Percentiles rank a stretch among this genome's conserved stretches.
phyloP scores from a whole-genome alignment of 2,797 vertebrate species.

The Sphenopsis melanotis region DNA sequence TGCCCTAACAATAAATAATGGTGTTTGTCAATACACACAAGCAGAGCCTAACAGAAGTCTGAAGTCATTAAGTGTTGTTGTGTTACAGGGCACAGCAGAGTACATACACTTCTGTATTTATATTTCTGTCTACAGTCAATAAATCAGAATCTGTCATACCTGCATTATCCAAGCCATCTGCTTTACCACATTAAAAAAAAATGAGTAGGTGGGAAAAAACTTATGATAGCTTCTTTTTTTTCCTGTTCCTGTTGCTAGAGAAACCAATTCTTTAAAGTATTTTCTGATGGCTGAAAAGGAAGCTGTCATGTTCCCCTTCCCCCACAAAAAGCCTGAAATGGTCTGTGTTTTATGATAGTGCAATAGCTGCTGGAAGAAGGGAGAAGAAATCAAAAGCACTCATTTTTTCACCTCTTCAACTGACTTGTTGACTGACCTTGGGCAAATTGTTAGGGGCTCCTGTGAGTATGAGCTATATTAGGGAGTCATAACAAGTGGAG shows the following conservation, averaged over 20 bases:
- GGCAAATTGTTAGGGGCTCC: neutral
- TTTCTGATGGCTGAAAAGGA: constrained; percentile 51
- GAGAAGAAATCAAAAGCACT: constrained; percentile 16
- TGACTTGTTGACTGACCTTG: constrained; percentile 32
- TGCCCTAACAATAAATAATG: constrained; percentile 14
- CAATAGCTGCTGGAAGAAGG: neutral
- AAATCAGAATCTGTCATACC: constrained; percentile 61
- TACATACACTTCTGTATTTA: constrained; percentile 47
- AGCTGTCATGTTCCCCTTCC: constrained; percentile 10
- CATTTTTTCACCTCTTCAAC: constrained; percentile 16
- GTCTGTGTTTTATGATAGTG: neutral
- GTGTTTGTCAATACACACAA: neutral
- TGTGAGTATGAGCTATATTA: neutral
- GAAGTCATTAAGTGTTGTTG: neutral
- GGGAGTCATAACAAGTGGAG: neutral
- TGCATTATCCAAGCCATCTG: constrained; percentile 60
- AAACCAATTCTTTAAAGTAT: constrained; percentile 43
- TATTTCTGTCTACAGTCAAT: constrained; percentile 23
- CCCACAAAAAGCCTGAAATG: constrained; percentile 21
- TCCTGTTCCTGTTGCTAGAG: constrained; percentile 60
- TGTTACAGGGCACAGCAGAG: constrained; percentile 14
- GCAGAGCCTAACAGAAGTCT: constrained; percentile 20
- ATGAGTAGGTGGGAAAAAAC: constrained; percentile 42
- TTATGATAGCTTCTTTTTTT: neutral
- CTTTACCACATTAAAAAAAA: constrained; percentile 35